These are phyloP conservation scores for Caenorhabditis sp. DNA, from an alignment of 2,888 invertebrate species.

Conservation along the genomic window DNA sequence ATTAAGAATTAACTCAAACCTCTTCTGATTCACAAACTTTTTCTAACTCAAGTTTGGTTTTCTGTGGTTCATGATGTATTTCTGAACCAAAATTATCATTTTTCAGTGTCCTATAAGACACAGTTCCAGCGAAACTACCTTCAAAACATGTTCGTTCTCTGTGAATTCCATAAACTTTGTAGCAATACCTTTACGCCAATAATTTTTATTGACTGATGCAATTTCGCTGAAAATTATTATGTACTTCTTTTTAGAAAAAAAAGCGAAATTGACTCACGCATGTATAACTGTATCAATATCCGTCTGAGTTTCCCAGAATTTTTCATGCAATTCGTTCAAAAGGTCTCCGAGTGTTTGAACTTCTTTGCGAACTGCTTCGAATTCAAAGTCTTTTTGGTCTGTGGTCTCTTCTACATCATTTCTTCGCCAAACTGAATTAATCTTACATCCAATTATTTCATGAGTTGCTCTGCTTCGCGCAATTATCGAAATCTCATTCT, in stretches of 20 bases:
- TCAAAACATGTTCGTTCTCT: conserved; percentile 8
- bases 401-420: conserved; percentile 13
- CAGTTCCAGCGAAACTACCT: too few species aligned
- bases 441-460: conserved; percentile 33
- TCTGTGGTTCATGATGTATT: too few species aligned
- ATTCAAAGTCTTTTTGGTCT: conserved; percentile 16
- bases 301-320: conserved; percentile 26
- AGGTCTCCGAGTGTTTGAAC: conserved; percentile 32
- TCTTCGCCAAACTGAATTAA: conserved; percentile 35
- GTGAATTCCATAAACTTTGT: conserved; percentile 32
- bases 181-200: conserved; percentile 30
- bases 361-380: conserved; percentile 15
- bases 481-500: conserved; percentile 21
- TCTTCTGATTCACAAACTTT: too few species aligned
- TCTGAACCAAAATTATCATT: too few species aligned
- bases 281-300: conserved; percentile 28
- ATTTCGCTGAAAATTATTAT: conserved; percentile 26
- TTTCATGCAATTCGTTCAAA: conserved; percentile 30
- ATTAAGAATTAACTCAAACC: too few species aligned
- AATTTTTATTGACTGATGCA: conserved; percentile 18
- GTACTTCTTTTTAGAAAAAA: too few species aligned
- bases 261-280: conserved; percentile 16
- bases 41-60: too few species aligned
- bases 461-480: conserved; percentile 18
- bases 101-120: too few species aligned